Evolutionary conservation across 1,140 invertebrate genomes (phyloP).

Genomic region (Drosophila pandora): DNA sequence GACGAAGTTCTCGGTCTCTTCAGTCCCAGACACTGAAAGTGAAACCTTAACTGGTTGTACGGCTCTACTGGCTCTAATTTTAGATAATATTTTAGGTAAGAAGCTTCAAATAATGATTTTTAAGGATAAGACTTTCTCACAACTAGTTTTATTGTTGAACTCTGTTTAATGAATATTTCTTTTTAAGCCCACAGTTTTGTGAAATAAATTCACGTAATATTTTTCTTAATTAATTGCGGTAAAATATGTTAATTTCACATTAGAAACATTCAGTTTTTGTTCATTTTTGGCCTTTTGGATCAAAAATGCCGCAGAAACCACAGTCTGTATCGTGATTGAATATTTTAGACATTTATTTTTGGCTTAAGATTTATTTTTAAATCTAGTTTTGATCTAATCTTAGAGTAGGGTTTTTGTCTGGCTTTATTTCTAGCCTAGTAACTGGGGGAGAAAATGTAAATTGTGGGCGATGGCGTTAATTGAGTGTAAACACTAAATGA

Average conservation of each 20-base stretch:
- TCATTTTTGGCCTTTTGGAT: not conserved
- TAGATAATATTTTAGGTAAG: not conserved
- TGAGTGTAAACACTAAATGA: conserved; percentile 31
- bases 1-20: not conserved
- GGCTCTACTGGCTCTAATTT: not conserved
- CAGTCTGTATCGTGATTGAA: conserved; percentile 14
- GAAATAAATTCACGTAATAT: not conserved
- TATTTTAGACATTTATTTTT: conserved; percentile 28
- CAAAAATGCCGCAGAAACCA: not conserved
- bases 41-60: too few relatives aligned
- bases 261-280: not conserved
- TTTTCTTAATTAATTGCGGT: not conserved
- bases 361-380: conserved; percentile 1
- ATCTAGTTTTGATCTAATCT: not conserved
- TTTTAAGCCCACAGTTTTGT: too few relatives aligned
- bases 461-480: conserved; percentile 21
- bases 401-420: not conserved
- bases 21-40: not conserved
- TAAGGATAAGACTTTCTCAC: too few relatives aligned
- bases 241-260: conserved; percentile 1
- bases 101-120: too few relatives aligned
- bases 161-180: too few relatives aligned
- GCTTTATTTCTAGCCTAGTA: not conserved
- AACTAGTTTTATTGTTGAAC: too few relatives aligned
- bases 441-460: not conserved